phyloP scores from a whole-genome alignment of 2,888 invertebrate genomes.

The Amiota communis region DNA sequence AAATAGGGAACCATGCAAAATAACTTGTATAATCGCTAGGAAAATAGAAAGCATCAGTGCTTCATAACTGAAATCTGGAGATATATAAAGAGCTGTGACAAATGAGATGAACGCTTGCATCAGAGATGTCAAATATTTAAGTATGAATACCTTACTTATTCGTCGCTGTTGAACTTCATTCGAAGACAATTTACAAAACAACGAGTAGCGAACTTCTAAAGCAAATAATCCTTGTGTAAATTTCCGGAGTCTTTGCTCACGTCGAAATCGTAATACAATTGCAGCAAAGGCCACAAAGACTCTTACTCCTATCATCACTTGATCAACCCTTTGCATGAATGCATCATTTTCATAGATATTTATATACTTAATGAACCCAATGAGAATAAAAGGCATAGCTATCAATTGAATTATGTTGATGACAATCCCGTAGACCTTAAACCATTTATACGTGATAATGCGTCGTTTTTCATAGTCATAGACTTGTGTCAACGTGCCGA shows the following conservation, averaged over 20 bases:
- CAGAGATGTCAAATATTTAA: no score
- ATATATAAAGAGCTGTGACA: no score
- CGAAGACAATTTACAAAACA: no score
- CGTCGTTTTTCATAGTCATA: not conserved
- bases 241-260: not conserved
- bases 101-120: no score
- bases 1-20: no score
- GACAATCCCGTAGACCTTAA: not conserved
- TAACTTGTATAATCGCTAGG: no score
- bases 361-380: not conserved
- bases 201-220: constrained; percentile 1
- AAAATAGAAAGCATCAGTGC: no score
- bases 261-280: not conserved
- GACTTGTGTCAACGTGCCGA: constrained; percentile 17
- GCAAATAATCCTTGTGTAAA: not conserved
- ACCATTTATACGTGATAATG: constrained; percentile 4
- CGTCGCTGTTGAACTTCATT: no score
- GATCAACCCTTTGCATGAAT: not conserved
- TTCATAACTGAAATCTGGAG: no score
- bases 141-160: no score
- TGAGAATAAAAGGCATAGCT: not conserved
- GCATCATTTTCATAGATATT: not conserved
- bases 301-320: not conserved
- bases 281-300: not conserved
- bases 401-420: not conserved